Evolutionary conservation across 2,797 vertebrate species (phyloP), one percentile per base, ranked within the genome.

Genomic region (Xiphophorus birchmanni): DNA sequence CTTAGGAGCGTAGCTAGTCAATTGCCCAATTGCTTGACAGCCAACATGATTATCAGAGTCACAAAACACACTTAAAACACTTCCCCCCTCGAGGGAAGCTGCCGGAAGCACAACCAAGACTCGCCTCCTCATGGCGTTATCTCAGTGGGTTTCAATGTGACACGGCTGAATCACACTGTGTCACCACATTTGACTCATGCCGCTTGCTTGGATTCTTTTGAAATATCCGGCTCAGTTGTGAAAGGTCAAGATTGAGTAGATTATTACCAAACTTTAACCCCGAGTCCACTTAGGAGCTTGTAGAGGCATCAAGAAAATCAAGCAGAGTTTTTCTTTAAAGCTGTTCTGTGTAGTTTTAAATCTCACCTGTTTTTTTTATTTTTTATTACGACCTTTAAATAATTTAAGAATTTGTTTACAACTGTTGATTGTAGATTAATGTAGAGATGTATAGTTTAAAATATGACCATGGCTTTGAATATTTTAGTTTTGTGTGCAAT

Each of bases 1-100:
- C 80, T 73, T 26, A 50, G 52, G 74, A 83, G 56, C 84, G 60
- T 78, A 69, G 80, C 82, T 84, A 90, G 89, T 92, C 90, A 90
- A 88, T 85, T 89, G 90, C 75, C 77, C 91, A 86, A 87, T 78
- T 86, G 83, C 81, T 76, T 82, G 69, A 91, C 85, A 88, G 86
- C 80, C 78, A 86, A 87, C 87, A 85, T 83, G 84, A 90, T 79
- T 77, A 26, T 12, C 17, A 4, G 37, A 87, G 86, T 91, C 90
- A 86, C 85, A 84, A 85, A 90, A 89, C 83, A 85, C 73, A 79
- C 82, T 74, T 80, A 67, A 92, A 83, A 85, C 75, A 75, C 75
- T 12, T 35, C 74, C 79, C 73, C 18, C 0, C 56, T 72, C 29
- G 67, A 54, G 23, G 21, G 74, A n/a, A 42, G 29, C 76, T n/a